Conservation (phyloP, 2,888 invertebrate species). For the Eucriotettix oculatus region DNA sequence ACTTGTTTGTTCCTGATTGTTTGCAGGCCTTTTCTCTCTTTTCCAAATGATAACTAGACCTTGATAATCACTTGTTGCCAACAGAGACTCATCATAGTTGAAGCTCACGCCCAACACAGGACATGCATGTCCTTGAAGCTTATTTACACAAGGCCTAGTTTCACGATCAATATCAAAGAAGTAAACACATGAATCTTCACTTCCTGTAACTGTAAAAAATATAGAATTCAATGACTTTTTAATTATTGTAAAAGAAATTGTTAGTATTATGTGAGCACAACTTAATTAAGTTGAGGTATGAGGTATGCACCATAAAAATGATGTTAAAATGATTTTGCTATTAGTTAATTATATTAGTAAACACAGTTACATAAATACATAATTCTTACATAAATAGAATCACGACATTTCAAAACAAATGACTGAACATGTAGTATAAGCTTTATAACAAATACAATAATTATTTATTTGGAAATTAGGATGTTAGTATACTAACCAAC, state of each 20-base stretch:
- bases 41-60: conserved; percentile 67
- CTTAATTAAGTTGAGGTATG: too few relatives aligned
- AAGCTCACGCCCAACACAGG: conserved; percentile 70
- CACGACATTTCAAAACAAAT: too few relatives aligned
- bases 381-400: too few relatives aligned
- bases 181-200: conserved; percentile 64
- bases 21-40: conserved; percentile 19
- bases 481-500: conserved; percentile 31
- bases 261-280: background rate
- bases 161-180: conserved; percentile 56
- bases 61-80: conserved; percentile 69
- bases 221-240: background rate
- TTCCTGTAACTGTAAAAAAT: conserved; percentile 46
- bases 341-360: too few relatives aligned
- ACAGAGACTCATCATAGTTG: conserved; percentile 72
- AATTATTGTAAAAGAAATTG: background rate
- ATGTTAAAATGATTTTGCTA: too few relatives aligned
- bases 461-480: too few relatives aligned
- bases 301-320: too few relatives aligned
- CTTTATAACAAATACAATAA: too few relatives aligned
- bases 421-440: too few relatives aligned
- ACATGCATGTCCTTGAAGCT: conserved; percentile 60
- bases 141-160: conserved; percentile 34
- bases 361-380: too few relatives aligned
- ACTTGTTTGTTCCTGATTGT: background rate